A percentile compares a stretch with the other conserved stretches of the same genome.
Conservation (phyloP, 30 jellyfish, hydroid and myxozoan genomes). For the Clytia hemisphaerica region DNA sequence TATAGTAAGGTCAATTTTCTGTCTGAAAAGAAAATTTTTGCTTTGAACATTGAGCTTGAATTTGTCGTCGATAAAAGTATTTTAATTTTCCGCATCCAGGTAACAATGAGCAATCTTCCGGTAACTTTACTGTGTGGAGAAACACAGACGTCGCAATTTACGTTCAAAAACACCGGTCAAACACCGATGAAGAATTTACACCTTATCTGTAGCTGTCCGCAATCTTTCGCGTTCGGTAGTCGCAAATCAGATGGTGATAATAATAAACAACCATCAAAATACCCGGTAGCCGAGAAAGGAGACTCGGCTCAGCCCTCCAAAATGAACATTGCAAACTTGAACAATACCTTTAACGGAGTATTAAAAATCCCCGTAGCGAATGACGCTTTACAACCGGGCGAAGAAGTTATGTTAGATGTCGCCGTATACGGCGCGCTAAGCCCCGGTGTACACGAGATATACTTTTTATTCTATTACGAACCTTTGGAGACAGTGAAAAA, state of each 20-base stretch:
- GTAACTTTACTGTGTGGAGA: conserved; percentile 88
- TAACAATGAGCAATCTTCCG: conserved; percentile 65
- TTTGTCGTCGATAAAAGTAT: no score
- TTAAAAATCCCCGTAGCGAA: conserved; percentile 53
- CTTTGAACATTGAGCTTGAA: no score
- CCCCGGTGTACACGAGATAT: conserved; percentile 89
- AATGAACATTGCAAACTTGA: conserved; percentile 10
- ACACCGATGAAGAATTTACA: conserved; percentile 49
- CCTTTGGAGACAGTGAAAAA: conserved; percentile 34
- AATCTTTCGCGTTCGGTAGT: conserved; percentile 42
- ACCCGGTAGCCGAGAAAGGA: background rate
- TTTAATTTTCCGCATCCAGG: conserved; percentile 47
- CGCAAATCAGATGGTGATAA: conserved; percentile 16
- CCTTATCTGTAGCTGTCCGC: conserved; percentile 60
- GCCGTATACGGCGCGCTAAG: conserved; percentile 56
- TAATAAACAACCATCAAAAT: background rate
- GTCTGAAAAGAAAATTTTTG: no score
- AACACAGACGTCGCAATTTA: conserved; percentile 50
- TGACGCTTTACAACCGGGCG: conserved; percentile 54
- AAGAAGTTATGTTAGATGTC: conserved; percentile 45
- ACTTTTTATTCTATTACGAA: conserved; percentile 75
- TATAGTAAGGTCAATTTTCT: no score
- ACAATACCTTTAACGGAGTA: background rate
- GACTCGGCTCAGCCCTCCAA: conserved; percentile 23
- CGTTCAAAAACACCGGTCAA: conserved; percentile 53